Percentiles rank a stretch among this genome's conserved stretches.
phyloP scores from a whole-genome alignment of 2,113 vertebrate species.

The Solea senegalensis region DNA sequence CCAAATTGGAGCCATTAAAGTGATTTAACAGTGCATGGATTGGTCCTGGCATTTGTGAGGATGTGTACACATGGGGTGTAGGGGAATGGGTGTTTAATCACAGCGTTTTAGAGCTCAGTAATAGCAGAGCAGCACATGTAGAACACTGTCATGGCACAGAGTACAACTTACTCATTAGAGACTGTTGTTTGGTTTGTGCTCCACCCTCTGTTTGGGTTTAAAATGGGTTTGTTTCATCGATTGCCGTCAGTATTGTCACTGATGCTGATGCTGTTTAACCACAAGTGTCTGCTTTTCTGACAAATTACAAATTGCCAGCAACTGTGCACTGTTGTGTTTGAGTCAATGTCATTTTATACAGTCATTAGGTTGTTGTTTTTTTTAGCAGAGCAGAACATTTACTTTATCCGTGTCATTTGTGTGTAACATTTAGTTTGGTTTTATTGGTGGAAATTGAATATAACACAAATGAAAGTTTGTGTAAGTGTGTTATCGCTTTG shows the following conservation, averaged over 20 bases:
- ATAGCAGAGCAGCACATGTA: slow-evolving; percentile 70
- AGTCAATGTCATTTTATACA: too few species aligned
- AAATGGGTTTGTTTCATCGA: slow-evolving; percentile 29
- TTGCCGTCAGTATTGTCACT: slow-evolving; percentile 29
- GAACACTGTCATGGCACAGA: slow-evolving; percentile 66
- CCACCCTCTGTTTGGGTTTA: slow-evolving; percentile 22
- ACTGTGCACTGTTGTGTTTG: too few species aligned
- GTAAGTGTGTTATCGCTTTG: too few species aligned
- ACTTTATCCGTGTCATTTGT: neutral
- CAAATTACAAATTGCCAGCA: neutral
- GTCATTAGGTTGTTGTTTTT: too few species aligned
- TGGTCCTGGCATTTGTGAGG: slow-evolving; percentile 85
- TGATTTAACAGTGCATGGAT: slow-evolving; percentile 86
- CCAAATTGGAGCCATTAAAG: slow-evolving; percentile 87
- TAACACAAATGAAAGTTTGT: too few species aligned
- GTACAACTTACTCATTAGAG: slow-evolving; percentile 74
- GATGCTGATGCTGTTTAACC: neutral
- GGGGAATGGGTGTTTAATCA: slow-evolving; percentile 83
- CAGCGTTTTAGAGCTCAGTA: slow-evolving; percentile 80
- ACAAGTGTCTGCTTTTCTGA: neutral
- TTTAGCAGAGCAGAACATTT: neutral
- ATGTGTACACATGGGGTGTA: slow-evolving; percentile 83
- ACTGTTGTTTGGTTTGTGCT: slow-evolving; percentile 38
- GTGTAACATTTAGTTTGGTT: too few species aligned
- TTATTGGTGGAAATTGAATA: too few species aligned